Conservation (phyloP, 2,888 invertebrate genomes). For the Alcis repandata region DNA sequence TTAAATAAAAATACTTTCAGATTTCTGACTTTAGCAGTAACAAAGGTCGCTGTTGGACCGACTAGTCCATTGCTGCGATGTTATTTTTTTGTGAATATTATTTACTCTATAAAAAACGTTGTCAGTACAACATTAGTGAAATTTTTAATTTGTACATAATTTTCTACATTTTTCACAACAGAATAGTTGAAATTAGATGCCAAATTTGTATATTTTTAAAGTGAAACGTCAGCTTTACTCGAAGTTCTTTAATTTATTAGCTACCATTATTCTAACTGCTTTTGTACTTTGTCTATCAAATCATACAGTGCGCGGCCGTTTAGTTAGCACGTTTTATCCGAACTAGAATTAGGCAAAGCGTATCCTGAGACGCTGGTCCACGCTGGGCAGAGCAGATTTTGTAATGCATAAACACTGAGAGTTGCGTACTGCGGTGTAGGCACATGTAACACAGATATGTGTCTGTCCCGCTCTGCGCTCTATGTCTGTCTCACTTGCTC, state of each 20-base stretch:
- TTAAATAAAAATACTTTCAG: not conserved
- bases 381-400: too few species aligned
- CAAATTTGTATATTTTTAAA: constrained; percentile 32
- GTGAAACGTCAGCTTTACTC: constrained; percentile 1
- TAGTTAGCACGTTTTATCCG: not conserved
- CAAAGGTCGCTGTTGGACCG: constrained; percentile 50
- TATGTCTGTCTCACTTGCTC: too few species aligned
- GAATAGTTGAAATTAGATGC: constrained; percentile 29
- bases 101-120: constrained; percentile 31
- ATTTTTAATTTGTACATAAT: constrained; percentile 28
- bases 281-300: constrained; percentile 13
- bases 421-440: too few species aligned
- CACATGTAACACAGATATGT: too few species aligned
- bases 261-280: not conserved
- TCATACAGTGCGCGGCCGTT: not conserved
- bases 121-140: constrained; percentile 9
- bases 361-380: too few species aligned
- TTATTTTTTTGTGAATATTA: constrained; percentile 39
- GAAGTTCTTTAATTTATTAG: constrained; percentile 11
- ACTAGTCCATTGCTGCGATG: constrained; percentile 60
- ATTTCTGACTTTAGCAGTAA: constrained; percentile 47
- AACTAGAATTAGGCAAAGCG: too few species aligned
- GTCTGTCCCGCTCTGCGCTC: too few species aligned
- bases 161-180: constrained; percentile 14
- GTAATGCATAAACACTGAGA: too few species aligned